phyloP scores from a whole-genome alignment of 2,113 vertebrate species.

The Dicaeum eximium region DNA sequence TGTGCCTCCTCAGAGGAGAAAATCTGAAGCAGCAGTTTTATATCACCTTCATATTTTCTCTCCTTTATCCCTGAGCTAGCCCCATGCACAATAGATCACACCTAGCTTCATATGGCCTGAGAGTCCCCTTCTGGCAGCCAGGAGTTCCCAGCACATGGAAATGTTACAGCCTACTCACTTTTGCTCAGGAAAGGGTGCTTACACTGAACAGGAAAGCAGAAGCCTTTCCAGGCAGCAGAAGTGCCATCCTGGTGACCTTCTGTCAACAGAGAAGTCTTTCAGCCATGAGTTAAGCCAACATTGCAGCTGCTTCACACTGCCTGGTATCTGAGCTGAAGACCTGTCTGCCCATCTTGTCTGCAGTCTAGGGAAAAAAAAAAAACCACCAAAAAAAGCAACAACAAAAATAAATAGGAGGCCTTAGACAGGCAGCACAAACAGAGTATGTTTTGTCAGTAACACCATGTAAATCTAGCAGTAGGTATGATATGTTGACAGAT shows the following conservation, averaged over 20 bases:
- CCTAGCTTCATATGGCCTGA: neutral
- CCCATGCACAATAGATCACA: neutral
- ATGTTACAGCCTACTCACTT: neutral
- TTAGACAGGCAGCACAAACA: conserved; percentile 11
- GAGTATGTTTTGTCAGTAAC: conserved; percentile 13
- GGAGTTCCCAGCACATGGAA: neutral
- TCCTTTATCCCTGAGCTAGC: neutral
- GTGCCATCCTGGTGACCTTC: neutral
- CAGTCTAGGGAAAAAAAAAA: neutral
- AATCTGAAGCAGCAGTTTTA: neutral
- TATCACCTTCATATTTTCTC: neutral
- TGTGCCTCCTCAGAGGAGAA: neutral
- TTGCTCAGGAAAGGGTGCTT: neutral
- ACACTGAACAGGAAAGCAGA: neutral
- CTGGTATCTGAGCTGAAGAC: neutral
- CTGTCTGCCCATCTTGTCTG: neutral
- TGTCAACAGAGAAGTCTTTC: conserved; percentile 23
- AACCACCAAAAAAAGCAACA: too few relatives aligned
- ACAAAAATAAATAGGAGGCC: neutral
- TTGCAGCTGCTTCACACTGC: neutral
- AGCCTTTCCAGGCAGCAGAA: neutral
- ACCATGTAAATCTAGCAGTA: conserved; percentile 7
- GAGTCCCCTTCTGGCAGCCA: neutral
- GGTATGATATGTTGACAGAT: neutral
- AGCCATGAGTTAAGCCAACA: conserved; percentile 24